Evolutionary conservation across 2,113 vertebrate species (phyloP).

Genomic region (Meles meles): DNA sequence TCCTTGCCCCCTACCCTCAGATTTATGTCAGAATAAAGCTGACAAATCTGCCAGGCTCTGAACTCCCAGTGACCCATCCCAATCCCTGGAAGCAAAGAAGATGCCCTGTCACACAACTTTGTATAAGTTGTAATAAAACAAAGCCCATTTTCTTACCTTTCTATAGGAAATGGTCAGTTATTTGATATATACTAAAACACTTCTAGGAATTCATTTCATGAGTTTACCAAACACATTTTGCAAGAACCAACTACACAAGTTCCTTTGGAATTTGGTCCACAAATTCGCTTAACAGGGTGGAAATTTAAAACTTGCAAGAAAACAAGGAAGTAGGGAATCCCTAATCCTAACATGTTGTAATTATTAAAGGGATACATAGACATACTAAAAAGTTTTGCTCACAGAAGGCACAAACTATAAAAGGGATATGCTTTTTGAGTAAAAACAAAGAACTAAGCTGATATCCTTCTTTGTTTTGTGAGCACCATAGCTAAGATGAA

Average conservation of each 20-base stretch:
- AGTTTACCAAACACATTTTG: constrained; percentile 60
- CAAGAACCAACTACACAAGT: constrained; percentile 52
- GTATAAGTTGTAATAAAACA: constrained; percentile 36
- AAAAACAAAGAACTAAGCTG: constrained; percentile 60
- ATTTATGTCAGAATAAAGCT: constrained; percentile 52
- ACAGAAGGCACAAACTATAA: constrained; percentile 65
- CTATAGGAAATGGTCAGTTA: constrained; percentile 51
- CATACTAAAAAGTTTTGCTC: constrained; percentile 65
- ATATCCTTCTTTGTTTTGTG: constrained; percentile 61
- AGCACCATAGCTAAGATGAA: constrained; percentile 72
- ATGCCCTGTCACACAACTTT: constrained; percentile 37
- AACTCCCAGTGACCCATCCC: neutral
- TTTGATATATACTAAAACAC: constrained; percentile 66
- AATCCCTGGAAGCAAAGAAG: constrained; percentile 45
- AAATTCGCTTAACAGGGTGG: constrained; percentile 56
- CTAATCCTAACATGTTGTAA: constrained; percentile 15
- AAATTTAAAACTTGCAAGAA: constrained; percentile 62
- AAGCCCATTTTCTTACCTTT: constrained; percentile 40
- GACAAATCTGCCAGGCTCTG: constrained; percentile 52
- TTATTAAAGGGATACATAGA: constrained; percentile 46
- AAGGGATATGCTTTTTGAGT: constrained; percentile 49
- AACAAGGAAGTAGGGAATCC: constrained; percentile 28
- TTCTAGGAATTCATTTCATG: constrained; percentile 47
- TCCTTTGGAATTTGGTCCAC: constrained; percentile 81
- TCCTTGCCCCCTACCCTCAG: neutral